These are phyloP conservation scores for Zeugodacus cucurbitae DNA, from an alignment of 1,140 invertebrate species.

Conservation along the genomic window DNA sequence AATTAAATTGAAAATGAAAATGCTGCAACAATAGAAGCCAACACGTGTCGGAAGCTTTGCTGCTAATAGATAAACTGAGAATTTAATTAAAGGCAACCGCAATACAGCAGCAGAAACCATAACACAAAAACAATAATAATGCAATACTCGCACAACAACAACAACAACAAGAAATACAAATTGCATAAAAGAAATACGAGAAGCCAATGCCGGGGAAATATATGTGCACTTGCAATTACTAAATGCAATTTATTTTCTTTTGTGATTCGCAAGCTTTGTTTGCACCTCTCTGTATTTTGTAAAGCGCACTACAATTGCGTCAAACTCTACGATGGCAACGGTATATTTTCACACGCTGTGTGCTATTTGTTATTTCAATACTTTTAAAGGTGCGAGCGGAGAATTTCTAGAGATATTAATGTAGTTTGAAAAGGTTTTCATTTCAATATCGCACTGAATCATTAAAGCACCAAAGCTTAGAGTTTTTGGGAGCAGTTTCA, in stretches of 20 bases:
- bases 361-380: no score
- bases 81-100: not conserved
- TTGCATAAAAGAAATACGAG: not conserved
- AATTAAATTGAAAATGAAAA: not conserved
- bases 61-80: not conserved
- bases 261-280: not conserved
- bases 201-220: not conserved
- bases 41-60: not conserved
- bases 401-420: no score
- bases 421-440: no score
- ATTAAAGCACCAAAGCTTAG: no score
- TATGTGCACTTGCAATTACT: not conserved
- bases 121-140: not conserved
- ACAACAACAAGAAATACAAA: not conserved
- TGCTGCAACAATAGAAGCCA: not conserved
- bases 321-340: no score
- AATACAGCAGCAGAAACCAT: not conserved
- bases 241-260: constrained; percentile 6
- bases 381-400: no score
- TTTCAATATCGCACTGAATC: no score
- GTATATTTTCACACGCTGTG: no score
- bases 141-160: no score
- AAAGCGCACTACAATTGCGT: no score
- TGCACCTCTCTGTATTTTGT: not conserved
- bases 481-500: no score